Evolutionary conservation across 2,113 vertebrate species (phyloP).

Genomic region (Tricholaema leucomelas): DNA sequence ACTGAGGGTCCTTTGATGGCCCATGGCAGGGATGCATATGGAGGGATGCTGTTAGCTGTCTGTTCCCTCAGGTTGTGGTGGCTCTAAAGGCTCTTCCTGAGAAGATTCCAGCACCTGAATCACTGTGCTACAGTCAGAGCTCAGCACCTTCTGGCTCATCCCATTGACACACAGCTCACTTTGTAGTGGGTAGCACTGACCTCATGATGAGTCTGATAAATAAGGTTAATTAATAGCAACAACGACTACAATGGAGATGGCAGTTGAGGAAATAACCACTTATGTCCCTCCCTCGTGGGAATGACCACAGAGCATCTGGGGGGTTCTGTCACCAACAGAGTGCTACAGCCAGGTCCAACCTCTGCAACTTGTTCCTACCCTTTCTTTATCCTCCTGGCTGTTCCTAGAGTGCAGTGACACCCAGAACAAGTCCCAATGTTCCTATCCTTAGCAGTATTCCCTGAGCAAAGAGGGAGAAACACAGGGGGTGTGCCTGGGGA

Average conservation of each 20-base stretch:
- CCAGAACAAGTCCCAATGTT: fast-evolving
- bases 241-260: not conserved
- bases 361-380: not conserved
- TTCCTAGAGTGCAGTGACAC: not conserved
- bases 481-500: not conserved
- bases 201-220: not conserved
- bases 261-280: not conserved
- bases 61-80: not conserved
- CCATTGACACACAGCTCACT: not conserved
- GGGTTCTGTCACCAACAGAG: not conserved
- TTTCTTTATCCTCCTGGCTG: not conserved
- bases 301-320: not conserved
- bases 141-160: not conserved
- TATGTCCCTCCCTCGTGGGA: not conserved
- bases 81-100: not conserved
- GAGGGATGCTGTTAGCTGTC: not conserved
- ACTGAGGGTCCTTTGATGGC: not conserved
- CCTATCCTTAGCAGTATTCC: not conserved
- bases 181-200: not conserved
- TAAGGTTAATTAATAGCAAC: not conserved
- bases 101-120: not conserved
- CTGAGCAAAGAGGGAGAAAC: not conserved
- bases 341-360: not conserved
- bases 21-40: fast-evolving
- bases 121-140: not conserved